These are phyloP conservation scores for Dermolepida albohirtum DNA, from an alignment of 2,888 invertebrate genomes.

Conservation along the genomic window DNA sequence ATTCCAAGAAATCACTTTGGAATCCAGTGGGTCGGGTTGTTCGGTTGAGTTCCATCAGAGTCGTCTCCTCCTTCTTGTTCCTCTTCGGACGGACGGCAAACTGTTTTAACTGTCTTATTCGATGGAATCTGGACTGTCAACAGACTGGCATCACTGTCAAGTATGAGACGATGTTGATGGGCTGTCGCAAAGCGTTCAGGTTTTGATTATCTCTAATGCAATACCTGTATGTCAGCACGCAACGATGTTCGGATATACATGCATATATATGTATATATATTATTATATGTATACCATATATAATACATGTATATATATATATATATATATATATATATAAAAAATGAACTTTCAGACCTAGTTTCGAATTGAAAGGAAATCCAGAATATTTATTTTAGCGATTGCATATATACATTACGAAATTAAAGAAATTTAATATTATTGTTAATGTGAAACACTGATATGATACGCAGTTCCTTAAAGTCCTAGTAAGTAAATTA, in stretches of 20 bases:
- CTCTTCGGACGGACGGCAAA: slow-evolving; percentile 23
- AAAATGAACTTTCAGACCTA: too few relatives aligned
- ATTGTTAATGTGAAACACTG: too few relatives aligned
- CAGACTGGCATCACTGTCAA: slow-evolving; percentile 46
- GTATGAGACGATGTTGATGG: slow-evolving; percentile 37
- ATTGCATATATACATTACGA: too few relatives aligned
- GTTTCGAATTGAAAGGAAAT: too few relatives aligned
- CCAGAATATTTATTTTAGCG: too few relatives aligned
- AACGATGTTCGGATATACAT: background rate
- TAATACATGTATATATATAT: background rate
- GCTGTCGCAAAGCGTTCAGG: slow-evolving; percentile 17
- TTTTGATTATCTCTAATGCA: slow-evolving; percentile 14
- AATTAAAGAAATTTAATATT: too few relatives aligned
- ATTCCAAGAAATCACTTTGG: slow-evolving; percentile 57
- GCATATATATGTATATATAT: background rate
- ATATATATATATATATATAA: too few relatives aligned
- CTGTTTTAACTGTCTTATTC: slow-evolving; percentile 42
- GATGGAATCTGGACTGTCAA: slow-evolving; percentile 49
- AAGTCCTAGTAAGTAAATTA: too few relatives aligned
- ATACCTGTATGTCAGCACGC: slow-evolving; percentile 3
- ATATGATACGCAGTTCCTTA: too few relatives aligned
- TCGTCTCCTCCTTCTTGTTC: slow-evolving; percentile 44
- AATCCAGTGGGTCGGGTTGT: slow-evolving; percentile 59
- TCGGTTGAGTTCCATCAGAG: slow-evolving; percentile 55
- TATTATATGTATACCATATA: background rate